Base-by-base conservation (phyloP, 2,113 vertebrate species). In the Poeciliopsis occidentalis region DNA sequence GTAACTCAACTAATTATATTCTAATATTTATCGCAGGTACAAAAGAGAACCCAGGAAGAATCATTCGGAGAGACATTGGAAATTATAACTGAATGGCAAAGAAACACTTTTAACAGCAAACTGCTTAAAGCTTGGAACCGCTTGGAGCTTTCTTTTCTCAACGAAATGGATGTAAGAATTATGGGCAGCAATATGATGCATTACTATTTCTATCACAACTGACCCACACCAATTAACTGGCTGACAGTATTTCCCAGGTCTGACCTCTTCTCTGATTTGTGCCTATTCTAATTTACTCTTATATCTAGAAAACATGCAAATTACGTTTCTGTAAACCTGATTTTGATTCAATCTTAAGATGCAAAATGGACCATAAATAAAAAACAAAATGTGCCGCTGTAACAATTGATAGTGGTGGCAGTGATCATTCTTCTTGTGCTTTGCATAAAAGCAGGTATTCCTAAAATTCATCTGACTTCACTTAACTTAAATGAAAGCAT, bases 141-240 rank as follows among this genome's bases (percentile, higher is more conserved):
- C 6, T 24, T 24, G 51, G 51, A 76, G 0, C 77, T 77, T 41
- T 39, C 17, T 26, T 69, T 31, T 22, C 0, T 32, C 7, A 0
- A 0, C 22, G 85, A 87, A 73, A 64, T 73, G 0, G 6, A 69
- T 69, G 85, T 87, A 81, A 78, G 74, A 32, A 61, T 54, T 1
- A n/a, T 37, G 37, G 54, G 1, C 24, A 39, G 31, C 24, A 39
- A 60, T 34, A 15, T 12, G 5, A 34, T 65, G 24, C 31, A 19
- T 19, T 54, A 19, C 8, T 24, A 8, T 54, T 54, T 37, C 32
- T 1, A 34, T 34, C 32, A 34, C 32, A 34, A 19, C 41, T 44
- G 41, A 4, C 41, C 12, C 15, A 5, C 41, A 15, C 1, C 32
- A 34, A 34, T 34, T 39, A 39, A 41, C 39, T 41, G 39, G 39